Percentiles rank a stretch among this genome's conserved stretches.
Conservation (phyloP, 2,113 vertebrate species). For the Apteryx mantelli region DNA sequence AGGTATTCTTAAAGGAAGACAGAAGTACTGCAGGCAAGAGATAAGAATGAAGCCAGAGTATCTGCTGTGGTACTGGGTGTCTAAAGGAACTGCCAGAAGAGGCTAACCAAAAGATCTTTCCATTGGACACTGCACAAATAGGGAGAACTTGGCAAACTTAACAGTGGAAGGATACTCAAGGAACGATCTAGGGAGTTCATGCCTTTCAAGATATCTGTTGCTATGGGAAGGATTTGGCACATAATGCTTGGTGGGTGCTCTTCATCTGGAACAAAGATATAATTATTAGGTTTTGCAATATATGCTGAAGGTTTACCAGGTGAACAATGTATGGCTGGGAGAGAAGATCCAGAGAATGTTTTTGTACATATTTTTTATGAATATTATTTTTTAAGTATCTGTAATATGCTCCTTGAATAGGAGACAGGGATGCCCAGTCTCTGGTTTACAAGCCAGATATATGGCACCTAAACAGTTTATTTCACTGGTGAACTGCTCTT, state of each 20-base stretch:
- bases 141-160: neutral
- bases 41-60: neutral
- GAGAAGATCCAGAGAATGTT: neutral
- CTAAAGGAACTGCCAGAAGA: neutral
- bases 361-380: too few species aligned
- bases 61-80: neutral
- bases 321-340: neutral
- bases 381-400: neutral
- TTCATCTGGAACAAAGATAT: neutral
- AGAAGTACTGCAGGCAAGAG: neutral
- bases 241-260: too few species aligned
- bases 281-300: neutral
- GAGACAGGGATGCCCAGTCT: neutral
- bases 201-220: neutral
- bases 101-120: neutral
- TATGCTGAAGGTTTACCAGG: neutral
- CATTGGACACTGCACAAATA: neutral
- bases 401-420: neutral
- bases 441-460: neutral
- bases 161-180: neutral
- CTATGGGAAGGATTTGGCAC: neutral
- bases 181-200: neutral
- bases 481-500: neutral
- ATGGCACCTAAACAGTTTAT: neutral
- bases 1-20: neutral